Base-by-base conservation (phyloP, 2,797 vertebrate species). In the Triplophysa yarkandensis region DNA sequence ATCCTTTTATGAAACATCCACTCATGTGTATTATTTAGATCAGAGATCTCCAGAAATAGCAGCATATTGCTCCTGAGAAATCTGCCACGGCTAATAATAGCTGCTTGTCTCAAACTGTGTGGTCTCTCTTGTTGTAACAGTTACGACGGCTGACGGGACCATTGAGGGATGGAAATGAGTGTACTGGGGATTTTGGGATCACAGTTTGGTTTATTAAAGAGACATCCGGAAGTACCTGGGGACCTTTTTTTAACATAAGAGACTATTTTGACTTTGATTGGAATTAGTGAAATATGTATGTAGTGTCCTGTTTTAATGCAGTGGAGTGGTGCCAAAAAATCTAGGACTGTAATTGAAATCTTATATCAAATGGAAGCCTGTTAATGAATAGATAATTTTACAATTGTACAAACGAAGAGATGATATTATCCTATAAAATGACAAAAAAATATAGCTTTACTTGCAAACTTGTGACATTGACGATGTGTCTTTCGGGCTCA, bases 161-260 rank as follows among this genome's bases (percentile, higher is more conserved):
- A 46, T 17, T 27, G 41, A 60, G 55, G 55, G 28, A 73, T 16
- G 34, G 17, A 54, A 61, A 43, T 10, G n/a, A 36, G 6, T 2
- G 3, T 39, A 27, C 30, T 71, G 58, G 57, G 30, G 69, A 64
- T 63, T 55, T 28, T 54, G 34, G 48, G 60, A 72, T 6, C 17
- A 13, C 10, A 43, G 17, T 23, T 4, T 39, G 30, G 17, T 64
- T 73, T 73, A 73, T 64, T 54, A 54, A 64, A 25, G 23, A 64
- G 46, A 54, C 3, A 27, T 14, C 4, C 34, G 36, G 23, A 63
- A 11, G 46, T 3, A 32, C 54, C 41, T 1, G 4, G 7, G 17
- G 39, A 69, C 25, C 9, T 25, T 27, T 55, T 27, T 52, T 52
- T 52, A 52, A 55, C 17, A 14, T 32, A 16, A n/a, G 16, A n/a